Evolutionary conservation across 2,113 vertebrate genomes (phyloP).

Genomic region (Semicossyphus pulcher): DNA sequence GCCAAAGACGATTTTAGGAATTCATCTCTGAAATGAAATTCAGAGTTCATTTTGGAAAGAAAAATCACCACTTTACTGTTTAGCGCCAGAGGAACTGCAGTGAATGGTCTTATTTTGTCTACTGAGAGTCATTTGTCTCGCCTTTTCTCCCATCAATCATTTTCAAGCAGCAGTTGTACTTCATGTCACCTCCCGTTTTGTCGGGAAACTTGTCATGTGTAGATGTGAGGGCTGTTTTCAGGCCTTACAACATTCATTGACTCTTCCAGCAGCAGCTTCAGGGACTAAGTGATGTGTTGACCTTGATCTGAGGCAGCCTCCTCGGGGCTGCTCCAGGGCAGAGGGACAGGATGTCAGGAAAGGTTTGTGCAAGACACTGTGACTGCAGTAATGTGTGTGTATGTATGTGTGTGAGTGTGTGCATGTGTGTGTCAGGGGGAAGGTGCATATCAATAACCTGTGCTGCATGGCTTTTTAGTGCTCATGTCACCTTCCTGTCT

Average conservation of each 20-base stretch:
- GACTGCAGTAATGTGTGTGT: constrained; percentile 35
- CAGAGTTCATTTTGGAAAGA: constrained; percentile 7
- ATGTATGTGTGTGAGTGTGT: neutral
- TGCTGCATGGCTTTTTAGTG: neutral
- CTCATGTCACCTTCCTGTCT: neutral
- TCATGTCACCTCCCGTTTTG: constrained; percentile 19
- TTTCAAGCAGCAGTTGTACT: constrained; percentile 48
- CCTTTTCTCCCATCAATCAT: constrained; percentile 27
- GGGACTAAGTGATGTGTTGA: constrained; percentile 43
- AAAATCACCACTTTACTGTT: constrained; percentile 6
- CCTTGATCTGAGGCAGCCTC: constrained; percentile 63
- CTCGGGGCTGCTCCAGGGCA: constrained; percentile 71
- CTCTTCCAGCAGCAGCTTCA: constrained; percentile 30
- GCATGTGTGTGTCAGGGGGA: neutral
- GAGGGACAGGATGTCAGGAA: constrained; percentile 65
- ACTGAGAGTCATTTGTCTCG: constrained; percentile 17
- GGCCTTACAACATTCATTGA: constrained; percentile 17
- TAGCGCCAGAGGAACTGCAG: neutral
- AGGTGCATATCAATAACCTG: constrained; percentile 32
- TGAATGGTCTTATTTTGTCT: neutral
- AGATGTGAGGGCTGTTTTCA: constrained; percentile 21
- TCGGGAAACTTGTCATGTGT: constrained; percentile 10
- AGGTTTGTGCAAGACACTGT: constrained; percentile 63
- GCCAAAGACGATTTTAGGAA: constrained; percentile 54
- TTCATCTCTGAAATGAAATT: constrained; percentile 24